Conservation (phyloP, 2,888 invertebrate genomes). For the Cotesia congregata region DNA sequence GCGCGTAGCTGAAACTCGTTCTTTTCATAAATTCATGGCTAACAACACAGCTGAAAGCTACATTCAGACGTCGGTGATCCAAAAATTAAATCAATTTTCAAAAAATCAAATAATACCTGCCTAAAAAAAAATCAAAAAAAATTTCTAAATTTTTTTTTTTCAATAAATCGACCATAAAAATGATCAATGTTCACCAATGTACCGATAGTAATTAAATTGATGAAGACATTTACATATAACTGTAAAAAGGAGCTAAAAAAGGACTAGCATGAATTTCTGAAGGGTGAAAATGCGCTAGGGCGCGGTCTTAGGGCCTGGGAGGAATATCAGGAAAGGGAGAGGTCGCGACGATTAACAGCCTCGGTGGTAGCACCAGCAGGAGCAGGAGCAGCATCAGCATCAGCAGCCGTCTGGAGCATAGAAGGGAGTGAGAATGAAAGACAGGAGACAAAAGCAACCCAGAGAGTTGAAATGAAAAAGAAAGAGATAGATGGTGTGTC, state of each 20-base stretch:
- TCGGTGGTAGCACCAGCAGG: conserved; percentile 32
- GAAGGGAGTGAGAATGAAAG: conserved; percentile 30
- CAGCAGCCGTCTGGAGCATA: conserved; percentile 39
- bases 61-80: no score
- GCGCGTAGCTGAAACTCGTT: background rate
- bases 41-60: no score
- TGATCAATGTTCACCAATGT: no score
- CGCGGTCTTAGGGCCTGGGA: conserved; percentile 28
- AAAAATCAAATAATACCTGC: background rate
- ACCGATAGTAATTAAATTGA: background rate
- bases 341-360: conserved; percentile 31
- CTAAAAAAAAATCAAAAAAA: background rate
- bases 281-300: conserved; percentile 46
- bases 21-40: background rate
- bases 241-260: background rate
- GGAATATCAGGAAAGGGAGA: background rate
- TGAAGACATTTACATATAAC: background rate
- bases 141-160: background rate
- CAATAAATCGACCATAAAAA: background rate
- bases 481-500: conserved; percentile 64
- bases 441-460: conserved; percentile 30
- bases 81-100: background rate
- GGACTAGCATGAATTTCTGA: conserved; percentile 37
- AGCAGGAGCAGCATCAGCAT: conserved; percentile 34
- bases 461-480: conserved; percentile 47